Evolutionary conservation across 2,888 invertebrate genomes (phyloP), one percentile per base, ranked within the genome.

Genomic region (Pinctada fucata): DNA sequence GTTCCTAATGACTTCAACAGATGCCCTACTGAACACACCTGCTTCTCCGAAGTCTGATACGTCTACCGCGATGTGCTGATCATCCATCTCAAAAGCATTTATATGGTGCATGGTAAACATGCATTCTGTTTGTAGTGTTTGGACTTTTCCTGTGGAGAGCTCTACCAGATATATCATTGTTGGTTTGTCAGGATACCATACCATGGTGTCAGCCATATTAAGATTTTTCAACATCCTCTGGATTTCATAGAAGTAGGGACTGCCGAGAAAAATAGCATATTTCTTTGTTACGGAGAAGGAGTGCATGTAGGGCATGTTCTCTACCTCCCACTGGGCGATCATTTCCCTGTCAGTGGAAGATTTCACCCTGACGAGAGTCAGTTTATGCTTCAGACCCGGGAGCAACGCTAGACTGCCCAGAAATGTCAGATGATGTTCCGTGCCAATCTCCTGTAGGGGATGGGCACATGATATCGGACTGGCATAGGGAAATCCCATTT

Each of bases 231-330:
- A 72, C 81, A 89, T 86, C 51, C 85, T 82, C n/a, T 71, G 31
- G 5, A 86, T 79, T 78, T 88, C 86, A 8, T 90, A 81, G 77
- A 83, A 88, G 64, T 89, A 82, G 0, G 91, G 90, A 48, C 82
- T 80, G 16, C 85, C 87, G 50, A 90, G 84, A 3, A 91, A 70
- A 31, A 91, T 80, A n/a, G 85, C 88, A 76, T 88, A 88, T 45
- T 87, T 82, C 69, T 82, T 71, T 0, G 91, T 88, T 2, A 86
- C 81, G 3, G 87, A 89, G 72, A 91, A 88, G 0, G 90, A 88
- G 78, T 91, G 91, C 89, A 91, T 89, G 79, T 90, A 91, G 0
- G 90, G 89, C 8, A 88, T 78, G 31, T 79, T 76, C 49, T 86
- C 87, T 16, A 88, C 87, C 0, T 78, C 68, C 84, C 88, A 87